phyloP scores from a whole-genome alignment of 2,797 vertebrate species.

The Natrix natrix region DNA sequence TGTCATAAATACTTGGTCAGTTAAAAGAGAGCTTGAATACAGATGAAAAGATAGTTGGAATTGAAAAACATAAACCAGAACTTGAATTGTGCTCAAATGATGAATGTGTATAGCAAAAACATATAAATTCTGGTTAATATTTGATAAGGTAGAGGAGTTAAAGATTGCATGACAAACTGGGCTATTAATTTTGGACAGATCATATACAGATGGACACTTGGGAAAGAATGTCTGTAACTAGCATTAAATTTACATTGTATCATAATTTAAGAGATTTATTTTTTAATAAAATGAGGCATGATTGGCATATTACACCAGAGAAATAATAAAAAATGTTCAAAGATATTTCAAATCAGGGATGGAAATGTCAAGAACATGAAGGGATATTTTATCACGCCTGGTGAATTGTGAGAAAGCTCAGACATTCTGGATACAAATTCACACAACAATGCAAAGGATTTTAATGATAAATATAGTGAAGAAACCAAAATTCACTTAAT shows the following conservation, averaged over 20 bases:
- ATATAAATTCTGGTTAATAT: not conserved
- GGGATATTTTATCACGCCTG: not conserved
- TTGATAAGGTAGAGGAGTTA: not conserved
- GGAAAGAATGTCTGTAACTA: not conserved
- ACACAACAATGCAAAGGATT: not conserved
- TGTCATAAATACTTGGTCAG: not conserved
- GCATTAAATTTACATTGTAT: not conserved
- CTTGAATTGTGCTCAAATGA: not conserved
- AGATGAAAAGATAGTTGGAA: not conserved
- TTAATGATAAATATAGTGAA: not conserved
- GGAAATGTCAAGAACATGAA: not conserved
- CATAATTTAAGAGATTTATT: not conserved
- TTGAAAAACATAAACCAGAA: not conserved
- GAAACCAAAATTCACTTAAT: not conserved
- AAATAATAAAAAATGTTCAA: not conserved
- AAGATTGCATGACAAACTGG: not conserved
- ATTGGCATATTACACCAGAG: not conserved
- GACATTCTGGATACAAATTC: not conserved
- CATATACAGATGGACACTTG: not conserved
- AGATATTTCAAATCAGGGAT: not conserved
- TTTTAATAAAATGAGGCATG: not conserved
- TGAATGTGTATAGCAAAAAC: not conserved
- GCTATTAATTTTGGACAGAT: not conserved
- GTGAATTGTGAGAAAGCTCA: not conserved
- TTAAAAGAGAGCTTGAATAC: not conserved